Conservation (phyloP, 2,797 vertebrate genomes). For the Myripristis jacobus region DNA sequence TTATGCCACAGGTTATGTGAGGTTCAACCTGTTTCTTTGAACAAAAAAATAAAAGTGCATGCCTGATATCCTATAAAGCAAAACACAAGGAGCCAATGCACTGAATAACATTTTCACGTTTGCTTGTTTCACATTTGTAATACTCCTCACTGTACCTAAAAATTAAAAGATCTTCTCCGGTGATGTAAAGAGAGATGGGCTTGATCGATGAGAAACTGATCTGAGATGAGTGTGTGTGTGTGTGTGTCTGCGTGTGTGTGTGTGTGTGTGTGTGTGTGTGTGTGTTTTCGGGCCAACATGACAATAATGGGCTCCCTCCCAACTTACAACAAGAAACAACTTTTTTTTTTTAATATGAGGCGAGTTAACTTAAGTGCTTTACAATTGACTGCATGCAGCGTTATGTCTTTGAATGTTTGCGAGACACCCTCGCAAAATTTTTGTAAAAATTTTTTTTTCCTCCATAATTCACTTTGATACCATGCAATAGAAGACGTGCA, state of each 20-base stretch:
- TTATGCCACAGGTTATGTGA: constrained; percentile 70
- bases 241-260: no score
- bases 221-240: constrained; percentile 68
- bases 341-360: constrained; percentile 80
- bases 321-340: constrained; percentile 74
- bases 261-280: no score
- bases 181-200: constrained; percentile 61
- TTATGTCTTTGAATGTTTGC: constrained; percentile 83
- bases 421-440: constrained; percentile 78
- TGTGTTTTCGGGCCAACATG: constrained; percentile 80
- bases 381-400: constrained; percentile 85
- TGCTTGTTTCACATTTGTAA: constrained; percentile 82
- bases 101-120: constrained; percentile 82
- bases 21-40: constrained; percentile 69
- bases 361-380: constrained; percentile 82
- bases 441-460: constrained; percentile 73
- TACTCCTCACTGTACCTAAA: constrained; percentile 76
- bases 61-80: constrained; percentile 57
- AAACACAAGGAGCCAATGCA: constrained; percentile 80
- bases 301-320: constrained; percentile 82
- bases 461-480: constrained; percentile 87
- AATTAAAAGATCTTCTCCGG: constrained; percentile 66
- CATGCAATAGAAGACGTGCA: constrained; percentile 91
- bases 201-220: constrained; percentile 67
- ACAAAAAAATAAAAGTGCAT: constrained; percentile 54